phyloP scores from a whole-genome alignment of 2,797 vertebrate species.

The Orientallactaga sibirica region DNA sequence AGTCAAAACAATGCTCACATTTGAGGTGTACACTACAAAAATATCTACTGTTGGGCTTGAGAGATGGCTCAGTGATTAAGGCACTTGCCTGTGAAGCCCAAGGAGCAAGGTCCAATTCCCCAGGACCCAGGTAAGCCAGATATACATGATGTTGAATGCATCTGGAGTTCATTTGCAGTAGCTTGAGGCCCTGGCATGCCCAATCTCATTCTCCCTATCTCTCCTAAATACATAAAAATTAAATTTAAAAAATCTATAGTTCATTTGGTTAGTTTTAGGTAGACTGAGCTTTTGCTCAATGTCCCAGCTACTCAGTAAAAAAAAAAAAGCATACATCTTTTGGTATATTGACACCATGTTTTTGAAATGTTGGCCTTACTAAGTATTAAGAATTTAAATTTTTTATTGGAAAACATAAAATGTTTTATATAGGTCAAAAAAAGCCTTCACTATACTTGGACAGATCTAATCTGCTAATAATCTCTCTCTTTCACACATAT shows the following conservation, averaged over 20 bases:
- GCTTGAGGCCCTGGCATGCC: no score
- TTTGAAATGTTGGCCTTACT: conserved; percentile 4
- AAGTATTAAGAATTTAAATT: conserved; percentile 35
- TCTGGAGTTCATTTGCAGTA: no score
- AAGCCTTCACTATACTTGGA: conserved; percentile 2
- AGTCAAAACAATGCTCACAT: conserved; percentile 62
- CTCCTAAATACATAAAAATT: no score
- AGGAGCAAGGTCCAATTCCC: no score
- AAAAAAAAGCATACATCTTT: conserved; percentile 22
- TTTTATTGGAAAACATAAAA: conserved; percentile 20
- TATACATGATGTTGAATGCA: no score
- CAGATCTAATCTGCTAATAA: conserved; percentile 33
- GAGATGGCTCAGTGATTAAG: no score
- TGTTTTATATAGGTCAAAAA: conserved; percentile 28
- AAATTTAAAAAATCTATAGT: background rate
- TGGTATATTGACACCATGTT: conserved; percentile 38
- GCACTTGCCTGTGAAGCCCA: no score
- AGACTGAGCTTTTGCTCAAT: conserved; percentile 25
- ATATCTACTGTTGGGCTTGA: no score
- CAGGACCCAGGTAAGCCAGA: no score
- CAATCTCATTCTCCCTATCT: no score
- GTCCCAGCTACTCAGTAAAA: conserved; percentile 35
- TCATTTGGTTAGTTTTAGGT: background rate
- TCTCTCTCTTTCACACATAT: background rate
- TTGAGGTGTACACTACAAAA: background rate